Conservation (phyloP, 2,888 invertebrate species). For the Pammene aurita region DNA sequence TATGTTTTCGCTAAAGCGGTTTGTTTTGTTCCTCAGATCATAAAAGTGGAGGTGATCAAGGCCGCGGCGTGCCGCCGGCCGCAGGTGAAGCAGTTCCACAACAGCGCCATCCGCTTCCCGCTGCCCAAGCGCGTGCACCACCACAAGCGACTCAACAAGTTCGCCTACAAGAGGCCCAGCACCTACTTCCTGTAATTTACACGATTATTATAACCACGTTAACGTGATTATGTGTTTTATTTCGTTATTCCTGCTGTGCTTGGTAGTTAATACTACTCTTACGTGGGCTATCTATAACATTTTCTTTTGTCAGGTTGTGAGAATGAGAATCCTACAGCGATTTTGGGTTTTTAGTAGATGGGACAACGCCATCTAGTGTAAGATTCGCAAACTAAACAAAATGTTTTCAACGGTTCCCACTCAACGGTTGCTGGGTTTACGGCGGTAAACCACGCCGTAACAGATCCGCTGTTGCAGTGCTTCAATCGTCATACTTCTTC, state of each 20-base stretch:
- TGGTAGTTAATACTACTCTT: not conserved
- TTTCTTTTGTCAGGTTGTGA: too few species aligned
- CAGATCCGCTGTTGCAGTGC: too few species aligned
- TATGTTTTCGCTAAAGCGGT: not conserved
- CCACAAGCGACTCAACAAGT: slow-evolving; percentile 91
- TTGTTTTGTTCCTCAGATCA: slow-evolving; percentile 86
- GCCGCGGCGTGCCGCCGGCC: slow-evolving; percentile 95
- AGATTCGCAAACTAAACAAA: too few species aligned
- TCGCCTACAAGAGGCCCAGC: slow-evolving; percentile 92
- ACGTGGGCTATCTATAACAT: too few species aligned
- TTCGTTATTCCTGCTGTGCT: not conserved
- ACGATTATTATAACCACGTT: slow-evolving; percentile 65
- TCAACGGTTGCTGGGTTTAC: too few species aligned
- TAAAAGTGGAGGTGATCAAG: slow-evolving; percentile 96
- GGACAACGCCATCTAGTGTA: too few species aligned
- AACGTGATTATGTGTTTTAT: slow-evolving; percentile 49
- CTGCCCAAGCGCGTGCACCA: slow-evolving; percentile 95
- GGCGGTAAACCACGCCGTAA: too few species aligned
- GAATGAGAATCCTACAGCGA: too few species aligned
- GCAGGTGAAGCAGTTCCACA: slow-evolving; percentile 99
- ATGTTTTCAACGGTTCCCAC: too few species aligned
- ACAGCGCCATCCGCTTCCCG: slow-evolving; percentile 98
- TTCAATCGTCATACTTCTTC: too few species aligned
- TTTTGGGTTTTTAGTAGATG: too few species aligned
- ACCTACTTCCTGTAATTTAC: slow-evolving; percentile 87